phyloP scores from a whole-genome alignment of 2,888 invertebrate genomes.

The Tachystola acroxantha region DNA sequence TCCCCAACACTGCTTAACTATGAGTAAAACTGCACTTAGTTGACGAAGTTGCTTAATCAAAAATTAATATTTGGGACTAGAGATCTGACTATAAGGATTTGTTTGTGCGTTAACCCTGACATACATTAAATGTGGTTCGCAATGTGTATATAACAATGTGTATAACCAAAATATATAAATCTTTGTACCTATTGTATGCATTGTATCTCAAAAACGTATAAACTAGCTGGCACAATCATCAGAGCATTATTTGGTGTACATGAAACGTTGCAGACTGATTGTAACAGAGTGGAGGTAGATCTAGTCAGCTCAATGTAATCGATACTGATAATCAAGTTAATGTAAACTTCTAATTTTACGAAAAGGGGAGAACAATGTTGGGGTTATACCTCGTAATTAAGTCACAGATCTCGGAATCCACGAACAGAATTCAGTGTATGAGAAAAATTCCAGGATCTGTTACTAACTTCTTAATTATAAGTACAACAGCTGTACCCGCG shows the following conservation, averaged over 20 bases:
- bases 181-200: conserved; percentile 15
- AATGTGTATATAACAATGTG: conserved; percentile 22
- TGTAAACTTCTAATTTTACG: no score
- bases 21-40: conserved; percentile 50
- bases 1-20: conserved; percentile 37
- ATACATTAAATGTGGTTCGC: conserved; percentile 15
- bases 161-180: conserved; percentile 14
- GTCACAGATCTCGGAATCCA: no score
- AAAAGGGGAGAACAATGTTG: no score
- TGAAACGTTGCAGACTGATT: conserved; percentile 5
- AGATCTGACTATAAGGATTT: conserved; percentile 66
- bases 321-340: no score
- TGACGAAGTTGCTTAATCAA: conserved; percentile 48
- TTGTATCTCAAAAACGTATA: conserved; percentile 19
- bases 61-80: conserved; percentile 67
- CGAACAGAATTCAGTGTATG: no score
- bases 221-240: conserved; percentile 22
- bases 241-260: conserved; percentile 7
- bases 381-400: no score
- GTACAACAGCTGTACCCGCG: no score
- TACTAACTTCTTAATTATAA: no score
- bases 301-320: no score
- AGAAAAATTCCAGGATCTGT: no score
- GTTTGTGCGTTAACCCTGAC: conserved; percentile 34
- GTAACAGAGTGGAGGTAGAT: no score